Percentiles rank a stretch among this genome's conserved stretches.
Evolutionary conservation across 2,888 invertebrate genomes (phyloP).

Genomic region (Mimumesa dahlbomi): DNA sequence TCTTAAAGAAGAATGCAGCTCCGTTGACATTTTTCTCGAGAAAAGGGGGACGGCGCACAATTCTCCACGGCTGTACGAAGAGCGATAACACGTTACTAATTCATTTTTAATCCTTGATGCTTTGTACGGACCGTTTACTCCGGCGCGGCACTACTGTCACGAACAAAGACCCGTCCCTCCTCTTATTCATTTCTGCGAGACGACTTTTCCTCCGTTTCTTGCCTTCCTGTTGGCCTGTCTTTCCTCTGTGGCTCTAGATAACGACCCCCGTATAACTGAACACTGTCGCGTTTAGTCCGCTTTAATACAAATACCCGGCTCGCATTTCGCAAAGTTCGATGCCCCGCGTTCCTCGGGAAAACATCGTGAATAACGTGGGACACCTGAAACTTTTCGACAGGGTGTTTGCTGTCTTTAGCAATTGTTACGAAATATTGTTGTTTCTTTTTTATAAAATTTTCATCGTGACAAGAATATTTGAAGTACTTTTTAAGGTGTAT

Average conservation of each 20-base stretch:
- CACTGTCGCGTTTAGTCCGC: constrained; percentile 2
- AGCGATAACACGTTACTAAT: constrained; percentile 53
- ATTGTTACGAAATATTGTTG: no score
- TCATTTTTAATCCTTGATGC: constrained; percentile 57
- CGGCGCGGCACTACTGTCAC: constrained; percentile 3
- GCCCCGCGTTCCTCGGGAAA: no score
- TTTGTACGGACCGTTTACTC: constrained; percentile 45
- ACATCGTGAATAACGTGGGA: no score
- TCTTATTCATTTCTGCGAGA: constrained; percentile 24
- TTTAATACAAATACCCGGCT: no score
- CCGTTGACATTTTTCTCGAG: constrained; percentile 44
- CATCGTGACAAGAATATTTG: no score
- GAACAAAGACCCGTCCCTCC: constrained; percentile 21
- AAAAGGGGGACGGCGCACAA: background rate
- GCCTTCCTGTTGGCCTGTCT: background rate
- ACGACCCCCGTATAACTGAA: background rate
- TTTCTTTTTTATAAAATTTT: no score
- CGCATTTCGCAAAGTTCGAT: no score
- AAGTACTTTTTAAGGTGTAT: no score
- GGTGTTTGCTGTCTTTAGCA: no score
- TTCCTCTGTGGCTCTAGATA: background rate
- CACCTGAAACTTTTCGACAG: no score
- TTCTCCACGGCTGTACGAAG: constrained; percentile 32
- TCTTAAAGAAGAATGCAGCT: background rate
- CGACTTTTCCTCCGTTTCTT: background rate